Evolutionary conservation across 2,888 invertebrate species (phyloP).

Genomic region (Hydriomena furcata): DNA sequence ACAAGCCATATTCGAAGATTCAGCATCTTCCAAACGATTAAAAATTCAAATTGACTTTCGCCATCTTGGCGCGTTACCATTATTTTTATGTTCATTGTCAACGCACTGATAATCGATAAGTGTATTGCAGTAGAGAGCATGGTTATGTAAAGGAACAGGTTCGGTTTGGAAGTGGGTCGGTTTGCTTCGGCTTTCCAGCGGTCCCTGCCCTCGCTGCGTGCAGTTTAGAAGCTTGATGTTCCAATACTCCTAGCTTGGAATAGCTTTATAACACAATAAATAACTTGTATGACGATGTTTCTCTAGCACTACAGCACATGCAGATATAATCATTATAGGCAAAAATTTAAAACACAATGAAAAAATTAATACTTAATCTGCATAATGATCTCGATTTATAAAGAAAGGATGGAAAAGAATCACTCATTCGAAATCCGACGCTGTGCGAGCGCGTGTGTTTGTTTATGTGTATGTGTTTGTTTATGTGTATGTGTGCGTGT

Average conservation of each 20-base stretch:
- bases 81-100: slow-evolving; percentile 7
- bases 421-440: too few species aligned
- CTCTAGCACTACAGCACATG: too few species aligned
- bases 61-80: background rate
- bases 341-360: too few species aligned
- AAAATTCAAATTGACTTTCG: slow-evolving; percentile 20
- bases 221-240: background rate
- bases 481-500: too few species aligned
- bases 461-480: too few species aligned
- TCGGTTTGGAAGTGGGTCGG: slow-evolving; percentile 63
- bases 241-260: background rate
- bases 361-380: too few species aligned
- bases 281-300: too few species aligned
- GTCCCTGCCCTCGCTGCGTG: slow-evolving; percentile 45
- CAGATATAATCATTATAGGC: too few species aligned
- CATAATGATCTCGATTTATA: too few species aligned
- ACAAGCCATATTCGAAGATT: too few species aligned
- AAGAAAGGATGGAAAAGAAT: too few species aligned
- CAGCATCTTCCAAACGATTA: background rate
- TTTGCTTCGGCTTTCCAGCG: slow-evolving; percentile 56
- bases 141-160: slow-evolving; percentile 52
- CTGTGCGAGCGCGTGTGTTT: too few species aligned
- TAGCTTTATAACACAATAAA: background rate
- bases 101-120: slow-evolving; percentile 23
- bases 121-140: slow-evolving; percentile 45